Conservation (phyloP, 1,140 invertebrate species). For the Drosophila bipectinata region DNA sequence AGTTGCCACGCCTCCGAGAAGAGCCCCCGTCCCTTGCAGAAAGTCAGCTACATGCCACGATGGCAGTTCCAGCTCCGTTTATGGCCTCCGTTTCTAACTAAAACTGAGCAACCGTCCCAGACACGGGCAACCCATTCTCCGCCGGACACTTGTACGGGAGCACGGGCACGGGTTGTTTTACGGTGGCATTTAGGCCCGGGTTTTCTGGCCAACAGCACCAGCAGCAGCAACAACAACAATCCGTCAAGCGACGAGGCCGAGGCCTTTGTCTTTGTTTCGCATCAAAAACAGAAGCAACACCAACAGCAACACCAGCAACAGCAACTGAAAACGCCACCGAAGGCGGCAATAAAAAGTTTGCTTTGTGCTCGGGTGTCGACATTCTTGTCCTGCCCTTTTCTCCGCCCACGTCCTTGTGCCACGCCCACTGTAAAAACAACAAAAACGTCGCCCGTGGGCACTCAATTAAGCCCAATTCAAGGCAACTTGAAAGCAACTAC, state of each 20-base stretch:
- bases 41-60: constrained; percentile 33
- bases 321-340: constrained; percentile 28
- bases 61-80: constrained; percentile 48
- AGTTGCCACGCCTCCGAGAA: neutral
- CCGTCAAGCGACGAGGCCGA: constrained; percentile 15
- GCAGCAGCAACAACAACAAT: constrained; percentile 12
- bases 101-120: constrained; percentile 62
- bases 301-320: neutral
- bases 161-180: neutral
- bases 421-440: constrained; percentile 17
- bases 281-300: constrained; percentile 25
- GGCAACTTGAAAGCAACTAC: constrained; percentile 62
- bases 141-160: constrained; percentile 3
- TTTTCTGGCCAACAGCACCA: neutral
- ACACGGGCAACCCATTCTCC: constrained; percentile 5
- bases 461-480: constrained; percentile 77
- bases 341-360: constrained; percentile 56
- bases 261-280: constrained; percentile 33
- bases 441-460: constrained; percentile 60
- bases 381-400: constrained; percentile 12
- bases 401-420: constrained; percentile 1
- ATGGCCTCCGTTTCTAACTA: constrained; percentile 51
- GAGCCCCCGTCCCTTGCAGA: neutral
- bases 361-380: constrained; percentile 50
- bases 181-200: constrained; percentile 9